Conservation (phyloP, 2,797 vertebrate species). For the Uromys caudimaculatus region DNA sequence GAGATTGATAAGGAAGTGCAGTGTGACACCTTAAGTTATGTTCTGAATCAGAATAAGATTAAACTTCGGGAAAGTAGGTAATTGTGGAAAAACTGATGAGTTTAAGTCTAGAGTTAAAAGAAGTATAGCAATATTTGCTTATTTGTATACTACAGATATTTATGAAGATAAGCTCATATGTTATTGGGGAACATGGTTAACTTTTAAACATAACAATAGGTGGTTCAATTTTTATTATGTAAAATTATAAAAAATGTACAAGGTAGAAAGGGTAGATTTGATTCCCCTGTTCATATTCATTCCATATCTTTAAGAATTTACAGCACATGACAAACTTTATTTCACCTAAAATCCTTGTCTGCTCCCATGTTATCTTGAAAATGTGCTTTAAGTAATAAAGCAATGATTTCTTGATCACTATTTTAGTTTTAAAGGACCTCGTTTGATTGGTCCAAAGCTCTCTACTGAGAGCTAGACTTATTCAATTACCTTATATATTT, state of each 20-base stretch:
- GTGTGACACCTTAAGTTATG: neutral
- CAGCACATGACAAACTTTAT: neutral
- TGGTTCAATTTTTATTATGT: neutral
- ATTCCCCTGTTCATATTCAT: neutral
- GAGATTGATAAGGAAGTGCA: neutral
- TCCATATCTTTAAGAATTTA: neutral
- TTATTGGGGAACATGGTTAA: neutral
- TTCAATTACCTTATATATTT: neutral
- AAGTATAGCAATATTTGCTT: slow-evolving; percentile 6
- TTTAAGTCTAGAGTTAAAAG: neutral
- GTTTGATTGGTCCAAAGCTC: slow-evolving; percentile 18
- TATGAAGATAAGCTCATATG: neutral
- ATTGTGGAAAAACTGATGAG: neutral
- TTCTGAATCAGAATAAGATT: neutral
- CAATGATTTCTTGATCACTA: neutral
- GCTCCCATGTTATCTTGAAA: neutral
- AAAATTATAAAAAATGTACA: neutral
- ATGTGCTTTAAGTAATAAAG: neutral
- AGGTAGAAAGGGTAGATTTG: neutral
- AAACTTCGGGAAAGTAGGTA: neutral
- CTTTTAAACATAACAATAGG: neutral
- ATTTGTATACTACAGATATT: neutral
- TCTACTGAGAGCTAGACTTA: neutral
- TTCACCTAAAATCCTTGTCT: slow-evolving; percentile 12
- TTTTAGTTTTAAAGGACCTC: neutral